phyloP scores from a whole-genome alignment of 1,140 invertebrate species.

The Drosophila sulfurigaster region DNA sequence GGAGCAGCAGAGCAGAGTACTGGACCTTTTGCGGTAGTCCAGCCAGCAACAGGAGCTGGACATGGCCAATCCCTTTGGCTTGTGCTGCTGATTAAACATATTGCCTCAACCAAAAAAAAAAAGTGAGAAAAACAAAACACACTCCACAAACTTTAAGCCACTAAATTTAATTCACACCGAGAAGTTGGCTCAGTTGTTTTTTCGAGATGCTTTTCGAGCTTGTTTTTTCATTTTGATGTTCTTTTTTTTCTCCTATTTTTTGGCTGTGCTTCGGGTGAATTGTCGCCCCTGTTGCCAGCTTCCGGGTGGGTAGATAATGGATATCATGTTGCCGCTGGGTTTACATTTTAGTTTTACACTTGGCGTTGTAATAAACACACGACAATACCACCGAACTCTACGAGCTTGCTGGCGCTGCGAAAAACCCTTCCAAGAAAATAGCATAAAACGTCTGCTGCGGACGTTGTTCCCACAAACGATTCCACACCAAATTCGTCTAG shows the following conservation, averaged over 20 bases:
- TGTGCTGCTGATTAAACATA: slow-evolving; percentile 81
- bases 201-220: slow-evolving; percentile 1
- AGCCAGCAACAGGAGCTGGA: slow-evolving; percentile 3
- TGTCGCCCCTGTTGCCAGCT: slow-evolving; percentile 36
- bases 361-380: slow-evolving; percentile 74
- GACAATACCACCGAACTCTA: slow-evolving; percentile 64
- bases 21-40: slow-evolving; percentile 2
- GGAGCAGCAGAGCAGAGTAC: not conserved
- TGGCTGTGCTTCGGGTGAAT: slow-evolving; percentile 18
- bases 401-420: slow-evolving; percentile 3
- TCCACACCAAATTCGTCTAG: not conserved
- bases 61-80: slow-evolving; percentile 53
- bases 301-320: slow-evolving; percentile 62
- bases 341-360: slow-evolving; percentile 78
- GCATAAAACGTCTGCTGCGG: not conserved
- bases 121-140: slow-evolving; percentile 13
- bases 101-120: slow-evolving; percentile 30
- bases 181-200: slow-evolving; percentile 24
- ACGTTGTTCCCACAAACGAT: slow-evolving; percentile 6
- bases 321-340: slow-evolving; percentile 73
- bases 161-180: slow-evolving; percentile 71
- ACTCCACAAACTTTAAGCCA: slow-evolving; percentile 57
- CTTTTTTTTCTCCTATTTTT: slow-evolving; percentile 20
- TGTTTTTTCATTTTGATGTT: slow-evolving; percentile 6
- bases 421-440: slow-evolving; percentile 17